Percentiles rank a stretch among this genome's conserved stretches.
phyloP scores from a whole-genome alignment of 2,888 invertebrate genomes.

The Agrenia bidenticulata region DNA sequence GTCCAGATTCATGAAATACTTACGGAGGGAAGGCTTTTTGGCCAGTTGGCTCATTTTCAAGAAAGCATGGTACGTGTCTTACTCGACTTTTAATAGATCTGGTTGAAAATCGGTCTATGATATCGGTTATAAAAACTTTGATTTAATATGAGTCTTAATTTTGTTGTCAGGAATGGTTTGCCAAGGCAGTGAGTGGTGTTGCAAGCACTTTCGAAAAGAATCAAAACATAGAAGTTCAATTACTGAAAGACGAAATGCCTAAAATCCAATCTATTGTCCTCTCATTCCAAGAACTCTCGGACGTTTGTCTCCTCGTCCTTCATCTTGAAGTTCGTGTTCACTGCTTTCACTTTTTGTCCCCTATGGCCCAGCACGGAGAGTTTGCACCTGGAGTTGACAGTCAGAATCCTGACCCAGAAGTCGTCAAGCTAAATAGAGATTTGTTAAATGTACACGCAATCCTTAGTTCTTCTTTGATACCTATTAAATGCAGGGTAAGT shows the following conservation, averaged over 20 bases:
- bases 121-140: too few species aligned
- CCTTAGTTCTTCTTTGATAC: constrained; percentile 72
- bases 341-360: constrained; percentile 87
- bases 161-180: constrained; percentile 76
- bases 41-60: constrained; percentile 82
- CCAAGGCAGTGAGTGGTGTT: constrained; percentile 55
- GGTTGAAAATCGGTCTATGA: not conserved
- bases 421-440: constrained; percentile 75
- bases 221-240: constrained; percentile 24
- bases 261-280: constrained; percentile 63
- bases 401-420: constrained; percentile 74
- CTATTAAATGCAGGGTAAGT: constrained; percentile 73
- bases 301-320: constrained; percentile 84
- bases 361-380: constrained; percentile 59
- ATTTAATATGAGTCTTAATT: constrained; percentile 19
- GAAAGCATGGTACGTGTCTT: constrained; percentile 74
- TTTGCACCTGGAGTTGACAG: constrained; percentile 66
- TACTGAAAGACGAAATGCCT: constrained; percentile 25
- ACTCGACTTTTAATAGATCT: too few species aligned
- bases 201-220: constrained; percentile 22
- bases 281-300: constrained; percentile 84
- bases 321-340: constrained; percentile 94
- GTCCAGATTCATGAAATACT: constrained; percentile 82
- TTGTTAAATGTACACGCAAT: constrained; percentile 76
- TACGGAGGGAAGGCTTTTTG: constrained; percentile 76